Evolutionary conservation across 2,888 invertebrate genomes (phyloP).

Genomic region (Diarsia brunnea): DNA sequence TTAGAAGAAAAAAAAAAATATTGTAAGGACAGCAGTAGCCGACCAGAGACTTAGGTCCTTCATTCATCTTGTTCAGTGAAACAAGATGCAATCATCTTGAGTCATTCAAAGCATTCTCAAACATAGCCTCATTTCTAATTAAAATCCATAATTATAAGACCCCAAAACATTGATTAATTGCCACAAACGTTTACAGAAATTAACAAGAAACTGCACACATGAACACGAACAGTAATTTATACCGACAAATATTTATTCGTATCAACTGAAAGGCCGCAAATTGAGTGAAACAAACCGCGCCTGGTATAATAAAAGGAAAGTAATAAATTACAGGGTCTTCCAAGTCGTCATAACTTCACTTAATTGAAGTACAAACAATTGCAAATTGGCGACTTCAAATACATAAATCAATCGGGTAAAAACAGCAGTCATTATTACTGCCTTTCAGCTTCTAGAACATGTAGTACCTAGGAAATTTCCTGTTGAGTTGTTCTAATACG

Average conservation of each 20-base stretch:
- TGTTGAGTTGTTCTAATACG: not conserved
- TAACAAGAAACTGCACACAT: slow-evolving; percentile 47
- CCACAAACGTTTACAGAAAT: slow-evolving; percentile 29
- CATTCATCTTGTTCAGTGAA: too few species aligned
- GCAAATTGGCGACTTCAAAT: slow-evolving; percentile 79
- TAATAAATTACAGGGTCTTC: slow-evolving; percentile 71
- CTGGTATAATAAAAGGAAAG: slow-evolving; percentile 68
- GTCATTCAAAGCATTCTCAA: not conserved
- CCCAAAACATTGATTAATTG: slow-evolving; percentile 26
- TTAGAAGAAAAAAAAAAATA: not conserved
- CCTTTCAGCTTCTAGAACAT: slow-evolving; percentile 51
- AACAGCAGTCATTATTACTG: slow-evolving; percentile 55
- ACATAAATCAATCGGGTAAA: slow-evolving; percentile 78
- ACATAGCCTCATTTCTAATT: not conserved
- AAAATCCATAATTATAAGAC: not conserved
- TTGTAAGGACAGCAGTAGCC: too few species aligned
- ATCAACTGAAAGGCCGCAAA: slow-evolving; percentile 56
- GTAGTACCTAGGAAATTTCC: not conserved
- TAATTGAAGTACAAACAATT: slow-evolving; percentile 81
- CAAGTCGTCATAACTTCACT: slow-evolving; percentile 77
- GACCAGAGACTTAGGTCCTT: too few species aligned
- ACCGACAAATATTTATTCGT: slow-evolving; percentile 61
- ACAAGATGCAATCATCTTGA: not conserved
- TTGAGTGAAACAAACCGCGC: slow-evolving; percentile 63
- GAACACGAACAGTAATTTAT: slow-evolving; percentile 39